phyloP scores from a whole-genome alignment of 2,113 vertebrate genomes.

The Nothobranchius furzeri region DNA sequence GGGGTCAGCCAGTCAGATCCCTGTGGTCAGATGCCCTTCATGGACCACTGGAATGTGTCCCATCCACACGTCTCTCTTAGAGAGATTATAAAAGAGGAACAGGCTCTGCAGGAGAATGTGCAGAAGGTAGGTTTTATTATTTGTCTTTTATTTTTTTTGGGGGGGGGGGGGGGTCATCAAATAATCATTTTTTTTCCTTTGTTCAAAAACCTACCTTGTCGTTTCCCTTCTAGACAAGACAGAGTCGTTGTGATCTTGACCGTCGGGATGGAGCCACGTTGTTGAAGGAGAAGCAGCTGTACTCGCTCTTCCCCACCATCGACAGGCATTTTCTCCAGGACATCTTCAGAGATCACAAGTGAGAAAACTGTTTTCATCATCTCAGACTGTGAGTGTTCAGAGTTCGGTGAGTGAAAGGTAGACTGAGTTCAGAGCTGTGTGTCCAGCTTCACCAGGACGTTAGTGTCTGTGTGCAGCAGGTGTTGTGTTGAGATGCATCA shows the following conservation, averaged over 20 bases:
- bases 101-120: slow-evolving; percentile 85
- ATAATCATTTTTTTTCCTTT: background rate
- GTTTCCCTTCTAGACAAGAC: slow-evolving; percentile 77
- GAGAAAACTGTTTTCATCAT: slow-evolving; percentile 52
- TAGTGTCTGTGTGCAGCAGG: too few relatives aligned
- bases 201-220: background rate
- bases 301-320: slow-evolving; percentile 88
- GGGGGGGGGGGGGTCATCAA: background rate
- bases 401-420: background rate
- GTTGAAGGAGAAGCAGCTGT: slow-evolving; percentile 91
- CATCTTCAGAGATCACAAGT: slow-evolving; percentile 96
- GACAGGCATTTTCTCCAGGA: slow-evolving; percentile 91
- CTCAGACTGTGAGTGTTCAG: background rate
- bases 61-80: slow-evolving; percentile 88
- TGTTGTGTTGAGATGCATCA: too few relatives aligned
- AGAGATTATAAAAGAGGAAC: slow-evolving; percentile 94
- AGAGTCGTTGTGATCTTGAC: slow-evolving; percentile 71
- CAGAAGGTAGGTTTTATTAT: slow-evolving; percentile 79
- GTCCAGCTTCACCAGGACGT: background rate
- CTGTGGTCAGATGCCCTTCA: slow-evolving; percentile 76
- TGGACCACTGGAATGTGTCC: slow-evolving; percentile 90
- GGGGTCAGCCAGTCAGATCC: slow-evolving; percentile 50
- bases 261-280: slow-evolving; percentile 86
- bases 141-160: background rate
- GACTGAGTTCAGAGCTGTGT: too few relatives aligned